phyloP scores from a whole-genome alignment of 1,140 invertebrate genomes.

The Panulirus ornatus region DNA sequence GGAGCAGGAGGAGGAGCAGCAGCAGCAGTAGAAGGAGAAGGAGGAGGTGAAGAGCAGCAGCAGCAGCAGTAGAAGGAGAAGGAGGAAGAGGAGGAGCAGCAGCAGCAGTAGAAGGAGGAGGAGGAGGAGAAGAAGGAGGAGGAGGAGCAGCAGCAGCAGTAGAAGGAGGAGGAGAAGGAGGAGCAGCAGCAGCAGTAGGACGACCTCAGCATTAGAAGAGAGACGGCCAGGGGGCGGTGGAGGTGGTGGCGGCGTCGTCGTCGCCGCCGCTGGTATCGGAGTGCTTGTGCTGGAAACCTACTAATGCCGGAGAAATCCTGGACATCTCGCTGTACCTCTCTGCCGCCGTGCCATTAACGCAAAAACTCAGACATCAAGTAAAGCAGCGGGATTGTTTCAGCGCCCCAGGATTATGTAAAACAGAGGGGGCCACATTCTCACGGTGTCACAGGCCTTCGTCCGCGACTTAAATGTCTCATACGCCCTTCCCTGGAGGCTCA shows the following conservation, averaged over 20 bases:
- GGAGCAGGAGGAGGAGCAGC: too few relatives aligned
- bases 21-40: too few relatives aligned
- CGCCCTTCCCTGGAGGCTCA: not conserved
- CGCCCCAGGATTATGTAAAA: slow-evolving; percentile 56
- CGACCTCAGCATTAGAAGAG: too few relatives aligned
- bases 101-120: slow-evolving; percentile 12
- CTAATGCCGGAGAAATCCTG: slow-evolving; percentile 10
- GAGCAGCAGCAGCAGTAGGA: too few relatives aligned
- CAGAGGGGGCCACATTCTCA: slow-evolving; percentile 13
- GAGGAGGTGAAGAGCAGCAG: too few relatives aligned
- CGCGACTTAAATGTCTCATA: slow-evolving; percentile 5
- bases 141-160: slow-evolving; percentile 1
- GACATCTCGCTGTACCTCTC: not conserved
- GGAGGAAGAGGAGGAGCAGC: not conserved
- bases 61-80: too few relatives aligned
- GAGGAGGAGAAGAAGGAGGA: slow-evolving; percentile 18
- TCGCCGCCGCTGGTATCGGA: too few relatives aligned
- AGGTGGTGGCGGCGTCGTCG: not conserved
- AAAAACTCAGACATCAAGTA: slow-evolving; percentile 63
- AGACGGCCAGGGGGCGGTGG: not conserved
- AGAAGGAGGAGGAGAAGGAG: too few relatives aligned
- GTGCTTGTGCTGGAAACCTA: too few relatives aligned
- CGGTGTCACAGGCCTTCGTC: slow-evolving; percentile 24
- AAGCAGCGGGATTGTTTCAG: slow-evolving; percentile 61
- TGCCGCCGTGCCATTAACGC: slow-evolving; percentile 44